Base-by-base conservation (phyloP, 1,140 invertebrate species). In the Pseudomyrmex sp. region DNA sequence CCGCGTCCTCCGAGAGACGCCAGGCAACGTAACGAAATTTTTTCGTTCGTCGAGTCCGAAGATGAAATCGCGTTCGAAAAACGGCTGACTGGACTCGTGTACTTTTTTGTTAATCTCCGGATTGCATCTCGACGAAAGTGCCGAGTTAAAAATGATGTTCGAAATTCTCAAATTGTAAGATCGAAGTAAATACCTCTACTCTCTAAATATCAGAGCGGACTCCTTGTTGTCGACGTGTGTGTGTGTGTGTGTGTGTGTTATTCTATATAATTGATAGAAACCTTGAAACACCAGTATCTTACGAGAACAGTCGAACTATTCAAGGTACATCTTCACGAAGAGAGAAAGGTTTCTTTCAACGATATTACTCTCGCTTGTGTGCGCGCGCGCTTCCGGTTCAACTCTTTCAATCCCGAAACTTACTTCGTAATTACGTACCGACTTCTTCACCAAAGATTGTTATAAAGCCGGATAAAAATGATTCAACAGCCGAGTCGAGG, bases 341-440 rank as follows among this genome's bases (percentile, higher is more conserved):
- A 20, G 70, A 79, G 66, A 70, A 70, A 80, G 66, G 44, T 59
- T 80, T 56, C 13, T 72, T 80, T 80, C 54, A 70, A 50, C 66
- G 76, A 72, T 80, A 72, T 70, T 59, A 44, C 76, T 59, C 62
- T 59, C 62, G 62, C 48, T 54, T 44, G 44, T 10, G 52, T 44
- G 52, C 62, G 44, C 44, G 12, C 9, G 13, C 18, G 35, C 66
- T 48, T 77, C 18, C 15, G 15, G 66, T 35, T 70, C 54, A 59
- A 59, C 76, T 59, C 66, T 80, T 72, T 80, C 66, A 80, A 70
- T 80, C 46, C 46, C 44, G 15, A 80, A 80, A 80, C 76, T 80
- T 80, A 12, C 76, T 80, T 80, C 8, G 46, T 80, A 72, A 80
- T 80, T 80, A 80, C 44, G 5, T 54, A 12, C 5, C 63, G 7